Percentiles rank a stretch among this genome's conserved stretches.
phyloP scores from a whole-genome alignment of 2,113 vertebrate genomes.

The Meriones unguiculatus region DNA sequence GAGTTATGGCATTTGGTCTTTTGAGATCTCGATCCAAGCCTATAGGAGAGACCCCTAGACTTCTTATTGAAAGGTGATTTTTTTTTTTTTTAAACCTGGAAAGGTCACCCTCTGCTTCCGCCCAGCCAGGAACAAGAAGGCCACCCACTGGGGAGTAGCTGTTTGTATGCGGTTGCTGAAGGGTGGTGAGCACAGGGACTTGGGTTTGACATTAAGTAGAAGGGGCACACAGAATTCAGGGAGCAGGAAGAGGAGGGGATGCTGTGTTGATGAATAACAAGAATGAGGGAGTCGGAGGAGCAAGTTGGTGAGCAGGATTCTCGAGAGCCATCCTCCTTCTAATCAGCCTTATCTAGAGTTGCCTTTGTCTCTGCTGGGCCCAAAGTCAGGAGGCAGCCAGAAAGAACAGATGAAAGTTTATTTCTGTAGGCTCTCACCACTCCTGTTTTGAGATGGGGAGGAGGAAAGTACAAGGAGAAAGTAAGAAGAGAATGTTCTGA shows the following conservation, averaged over 20 bases:
- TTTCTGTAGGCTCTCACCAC: neutral
- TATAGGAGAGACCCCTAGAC: neutral
- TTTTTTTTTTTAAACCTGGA: neutral
- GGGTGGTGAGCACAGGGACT: rapidly evolving
- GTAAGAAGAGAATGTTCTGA: neutral
- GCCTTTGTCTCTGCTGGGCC: neutral
- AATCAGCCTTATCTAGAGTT: neutral
- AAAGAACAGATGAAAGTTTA: neutral
- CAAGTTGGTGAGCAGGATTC: neutral
- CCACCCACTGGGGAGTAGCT: neutral
- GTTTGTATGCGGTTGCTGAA: neutral
- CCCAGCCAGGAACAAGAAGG: neutral
- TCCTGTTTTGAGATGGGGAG: neutral
- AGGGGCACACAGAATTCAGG: neutral
- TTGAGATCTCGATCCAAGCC: neutral
- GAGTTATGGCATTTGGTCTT: neutral
- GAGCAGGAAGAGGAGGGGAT: neutral
- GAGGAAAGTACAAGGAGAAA: too few relatives aligned
- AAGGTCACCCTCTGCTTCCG: neutral
- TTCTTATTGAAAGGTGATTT: neutral
- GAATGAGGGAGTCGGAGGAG: neutral
- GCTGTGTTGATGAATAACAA: neutral
- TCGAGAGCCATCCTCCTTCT: neutral
- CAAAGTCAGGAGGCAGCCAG: neutral
- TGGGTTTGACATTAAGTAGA: neutral